These are phyloP conservation scores for Mesembrinibis cayennensis DNA, from an alignment of 2,113 vertebrate species.

Conservation along the genomic window DNA sequence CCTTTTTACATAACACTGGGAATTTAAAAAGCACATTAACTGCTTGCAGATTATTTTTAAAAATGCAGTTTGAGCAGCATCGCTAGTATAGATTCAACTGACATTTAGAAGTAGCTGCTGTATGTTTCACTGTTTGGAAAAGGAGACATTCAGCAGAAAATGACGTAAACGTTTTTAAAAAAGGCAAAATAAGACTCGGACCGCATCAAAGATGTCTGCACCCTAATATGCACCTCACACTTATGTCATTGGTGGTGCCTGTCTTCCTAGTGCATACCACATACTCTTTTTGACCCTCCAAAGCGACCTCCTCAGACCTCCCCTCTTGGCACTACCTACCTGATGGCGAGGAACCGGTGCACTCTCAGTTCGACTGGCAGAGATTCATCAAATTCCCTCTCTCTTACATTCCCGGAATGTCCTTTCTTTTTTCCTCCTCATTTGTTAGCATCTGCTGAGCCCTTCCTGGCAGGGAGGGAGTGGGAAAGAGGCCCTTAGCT, in stretches of 20 bases:
- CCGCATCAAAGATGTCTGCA: background rate
- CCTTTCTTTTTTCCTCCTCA: background rate
- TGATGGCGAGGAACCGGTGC: background rate
- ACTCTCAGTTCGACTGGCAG: background rate
- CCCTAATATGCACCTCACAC: background rate
- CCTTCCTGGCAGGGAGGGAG: background rate
- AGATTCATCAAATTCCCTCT: background rate
- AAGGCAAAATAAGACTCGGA: background rate
- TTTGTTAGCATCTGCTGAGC: background rate
- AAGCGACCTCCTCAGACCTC: background rate
- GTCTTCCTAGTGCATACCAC: background rate
- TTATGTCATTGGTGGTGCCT: background rate
- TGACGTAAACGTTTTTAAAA: background rate
- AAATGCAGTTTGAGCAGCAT: constrained; percentile 52
- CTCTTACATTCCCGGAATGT: background rate
- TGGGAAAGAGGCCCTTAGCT: background rate
- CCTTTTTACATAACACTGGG: constrained; percentile 58
- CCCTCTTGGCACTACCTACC: background rate
- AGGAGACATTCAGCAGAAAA: background rate
- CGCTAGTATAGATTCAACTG: constrained; percentile 19
- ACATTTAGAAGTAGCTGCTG: constrained; percentile 47
- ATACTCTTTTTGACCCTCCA: background rate
- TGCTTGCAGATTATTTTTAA: constrained; percentile 54
- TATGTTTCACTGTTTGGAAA: constrained; percentile 11
- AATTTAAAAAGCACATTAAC: constrained; percentile 49